Conservation (phyloP, 2,113 vertebrate genomes). For the Oceanites oceanicus region DNA sequence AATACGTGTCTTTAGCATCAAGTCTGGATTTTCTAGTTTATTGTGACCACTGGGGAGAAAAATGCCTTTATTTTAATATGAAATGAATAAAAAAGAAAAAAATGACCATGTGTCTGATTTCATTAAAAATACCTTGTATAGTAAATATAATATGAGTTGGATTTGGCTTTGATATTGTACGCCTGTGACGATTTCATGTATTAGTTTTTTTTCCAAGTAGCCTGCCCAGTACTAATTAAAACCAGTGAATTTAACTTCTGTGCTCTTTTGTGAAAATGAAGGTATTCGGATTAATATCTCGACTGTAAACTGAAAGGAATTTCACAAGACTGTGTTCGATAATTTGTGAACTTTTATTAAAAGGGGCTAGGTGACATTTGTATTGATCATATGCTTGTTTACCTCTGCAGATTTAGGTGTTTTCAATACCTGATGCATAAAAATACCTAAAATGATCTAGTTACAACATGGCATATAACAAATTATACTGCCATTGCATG, state of each 20-base stretch:
- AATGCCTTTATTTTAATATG: neutral
- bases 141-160: constrained; percentile 6
- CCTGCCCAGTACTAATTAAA: constrained; percentile 41
- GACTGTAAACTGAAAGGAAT: neutral
- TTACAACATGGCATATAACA: neutral
- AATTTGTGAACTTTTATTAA: constrained; percentile 20
- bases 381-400: neutral
- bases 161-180: neutral
- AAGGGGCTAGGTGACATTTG: neutral
- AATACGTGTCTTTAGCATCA: neutral
- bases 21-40: constrained; percentile 2
- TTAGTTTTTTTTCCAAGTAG: neutral
- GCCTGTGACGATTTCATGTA: neutral
- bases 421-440: neutral
- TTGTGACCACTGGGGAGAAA: constrained; percentile 5
- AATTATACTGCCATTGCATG: neutral
- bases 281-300: constrained; percentile 14
- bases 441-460: neutral
- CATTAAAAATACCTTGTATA: neutral
- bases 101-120: neutral
- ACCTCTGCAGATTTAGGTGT: constrained; percentile 22
- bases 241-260: constrained; percentile 24
- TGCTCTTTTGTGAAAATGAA: neutral
- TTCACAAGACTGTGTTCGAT: neutral
- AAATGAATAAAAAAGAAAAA: neutral